phyloP scores from a whole-genome alignment of 2,888 invertebrate species.

The Lagria hirta region DNA sequence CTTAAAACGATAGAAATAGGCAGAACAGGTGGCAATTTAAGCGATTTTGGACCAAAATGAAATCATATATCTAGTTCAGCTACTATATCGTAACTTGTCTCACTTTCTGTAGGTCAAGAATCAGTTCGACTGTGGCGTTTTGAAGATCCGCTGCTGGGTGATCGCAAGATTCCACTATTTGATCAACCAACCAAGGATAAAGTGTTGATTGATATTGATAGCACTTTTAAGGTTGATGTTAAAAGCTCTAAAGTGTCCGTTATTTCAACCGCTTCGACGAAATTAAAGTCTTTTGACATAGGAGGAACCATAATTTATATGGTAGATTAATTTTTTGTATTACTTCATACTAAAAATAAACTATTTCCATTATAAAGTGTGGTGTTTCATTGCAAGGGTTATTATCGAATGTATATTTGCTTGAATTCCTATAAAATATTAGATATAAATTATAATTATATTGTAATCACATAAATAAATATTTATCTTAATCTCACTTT shows the following conservation, averaged over 20 bases:
- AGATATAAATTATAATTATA: no score
- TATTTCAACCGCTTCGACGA: no score
- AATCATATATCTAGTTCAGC: constrained; percentile 9
- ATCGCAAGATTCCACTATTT: constrained; percentile 72
- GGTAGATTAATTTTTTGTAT: constrained; percentile 24
- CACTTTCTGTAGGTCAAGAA: constrained; percentile 60
- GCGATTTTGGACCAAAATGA: not conserved
- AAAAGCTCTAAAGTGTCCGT: constrained; percentile 55
- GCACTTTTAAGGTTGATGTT: constrained; percentile 58
- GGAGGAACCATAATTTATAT: constrained; percentile 52
- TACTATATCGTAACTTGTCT: constrained; percentile 19
- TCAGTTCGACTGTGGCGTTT: constrained; percentile 74
- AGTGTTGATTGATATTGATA: constrained; percentile 54
- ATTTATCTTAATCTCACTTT: no score
- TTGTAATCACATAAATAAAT: no score
- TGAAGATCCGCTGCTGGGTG: constrained; percentile 73
- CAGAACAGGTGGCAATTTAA: no score
- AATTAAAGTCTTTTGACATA: constrained; percentile 55
- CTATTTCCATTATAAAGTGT: not conserved
- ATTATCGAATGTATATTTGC: no score
- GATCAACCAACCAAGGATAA: constrained; percentile 68
- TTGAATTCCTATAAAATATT: no score
- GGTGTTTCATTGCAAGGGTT: no score
- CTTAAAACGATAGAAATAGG: no score
- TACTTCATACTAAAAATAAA: constrained; percentile 24